Evolutionary conservation across 37 sponge, comb jelly and placozoan species (phyloP).

Genomic region (Halisarca cf. caerulea): DNA sequence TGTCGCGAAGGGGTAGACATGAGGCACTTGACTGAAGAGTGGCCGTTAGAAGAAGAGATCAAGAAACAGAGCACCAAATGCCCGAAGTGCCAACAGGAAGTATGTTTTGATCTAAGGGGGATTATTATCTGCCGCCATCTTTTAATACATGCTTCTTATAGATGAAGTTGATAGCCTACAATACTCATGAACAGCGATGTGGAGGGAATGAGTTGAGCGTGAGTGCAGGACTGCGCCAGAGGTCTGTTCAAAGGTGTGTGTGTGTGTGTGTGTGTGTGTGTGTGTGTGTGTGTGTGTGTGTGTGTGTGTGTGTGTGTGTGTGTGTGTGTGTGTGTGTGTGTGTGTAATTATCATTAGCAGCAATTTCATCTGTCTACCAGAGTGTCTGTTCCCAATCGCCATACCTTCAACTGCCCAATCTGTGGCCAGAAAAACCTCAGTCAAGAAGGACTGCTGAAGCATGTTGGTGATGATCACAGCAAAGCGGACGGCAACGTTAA

Average conservation of each 20-base stretch:
- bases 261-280: constrained; percentile 10
- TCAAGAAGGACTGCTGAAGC: constrained; percentile 45
- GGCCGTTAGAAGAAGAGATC: background rate
- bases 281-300: background rate
- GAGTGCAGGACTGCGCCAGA: background rate
- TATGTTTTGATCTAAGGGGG: background rate
- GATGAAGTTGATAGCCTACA: background rate
- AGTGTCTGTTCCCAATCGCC: constrained; percentile 3
- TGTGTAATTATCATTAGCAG: background rate
- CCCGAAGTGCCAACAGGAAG: background rate
- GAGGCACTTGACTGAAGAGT: background rate
- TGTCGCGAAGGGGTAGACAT: background rate
- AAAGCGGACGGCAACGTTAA: background rate
- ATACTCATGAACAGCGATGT: background rate
- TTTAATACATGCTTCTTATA: too few relatives aligned
- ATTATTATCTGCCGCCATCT: too few relatives aligned
- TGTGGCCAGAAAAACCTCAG: constrained; percentile 55
- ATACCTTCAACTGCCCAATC: constrained; percentile 55
- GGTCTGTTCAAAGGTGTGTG: background rate
- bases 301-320: background rate
- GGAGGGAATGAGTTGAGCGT: background rate
- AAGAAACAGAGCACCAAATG: background rate
- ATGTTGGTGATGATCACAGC: constrained; percentile 9
- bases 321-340: constrained; percentile 15
- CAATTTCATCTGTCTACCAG: constrained; percentile 10